Conservation (phyloP, 2,113 vertebrate species). For the Telmatochromis brichardi region DNA sequence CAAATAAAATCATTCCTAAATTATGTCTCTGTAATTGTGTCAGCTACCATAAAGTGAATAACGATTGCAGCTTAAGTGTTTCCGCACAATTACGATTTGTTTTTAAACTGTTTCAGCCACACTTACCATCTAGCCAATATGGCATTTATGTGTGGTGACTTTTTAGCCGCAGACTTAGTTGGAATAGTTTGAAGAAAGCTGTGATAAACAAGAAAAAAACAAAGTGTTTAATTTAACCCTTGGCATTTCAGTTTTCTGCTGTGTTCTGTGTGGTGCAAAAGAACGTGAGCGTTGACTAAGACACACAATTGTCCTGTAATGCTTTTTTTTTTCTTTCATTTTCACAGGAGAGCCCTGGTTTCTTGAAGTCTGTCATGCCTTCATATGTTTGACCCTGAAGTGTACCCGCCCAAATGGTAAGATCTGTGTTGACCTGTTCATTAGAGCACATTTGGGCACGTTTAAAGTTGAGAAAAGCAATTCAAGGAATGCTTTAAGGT, state of each 20-base stretch:
- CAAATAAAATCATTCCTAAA: neutral
- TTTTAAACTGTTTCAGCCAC: neutral
- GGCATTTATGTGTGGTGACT: neutral
- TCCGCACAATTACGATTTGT: neutral
- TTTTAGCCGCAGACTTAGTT: neutral
- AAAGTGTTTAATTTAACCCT: neutral
- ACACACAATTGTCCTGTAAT: neutral
- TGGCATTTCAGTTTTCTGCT: neutral
- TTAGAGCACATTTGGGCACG: conserved; percentile 50
- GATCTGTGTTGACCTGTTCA: conserved; percentile 53
- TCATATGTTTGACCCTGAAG: neutral
- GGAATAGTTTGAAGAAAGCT: neutral
- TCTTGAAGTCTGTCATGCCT: neutral
- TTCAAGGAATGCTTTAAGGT: conserved; percentile 57
- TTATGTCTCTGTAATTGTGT: neutral
- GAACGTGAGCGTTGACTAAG: neutral
- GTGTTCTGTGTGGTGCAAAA: neutral
- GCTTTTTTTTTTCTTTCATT: neutral
- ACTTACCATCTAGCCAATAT: neutral
- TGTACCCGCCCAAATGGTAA: conserved; percentile 45
- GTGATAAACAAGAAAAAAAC: neutral
- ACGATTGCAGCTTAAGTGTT: neutral
- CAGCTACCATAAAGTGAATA: neutral
- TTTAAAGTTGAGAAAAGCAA: conserved; percentile 53
- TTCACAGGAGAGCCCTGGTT: conserved; percentile 15